Percentiles rank a stretch among this genome's conserved stretches.
These are phyloP conservation scores for Xylocampa areola DNA, from an alignment of 2,888 invertebrate species.

Conservation along the genomic window DNA sequence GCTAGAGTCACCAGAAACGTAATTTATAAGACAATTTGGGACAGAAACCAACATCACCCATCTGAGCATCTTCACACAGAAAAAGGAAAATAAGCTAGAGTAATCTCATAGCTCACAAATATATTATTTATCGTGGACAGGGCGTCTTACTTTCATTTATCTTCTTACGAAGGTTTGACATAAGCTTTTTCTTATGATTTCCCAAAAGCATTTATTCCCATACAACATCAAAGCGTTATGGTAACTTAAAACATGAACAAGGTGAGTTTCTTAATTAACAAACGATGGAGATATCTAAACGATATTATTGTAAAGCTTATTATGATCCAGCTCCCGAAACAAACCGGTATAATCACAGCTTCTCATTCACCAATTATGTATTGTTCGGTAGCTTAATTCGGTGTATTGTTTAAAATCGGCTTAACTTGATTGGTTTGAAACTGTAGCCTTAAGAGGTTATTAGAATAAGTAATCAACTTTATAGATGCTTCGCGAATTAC, in stretches of 20 bases:
- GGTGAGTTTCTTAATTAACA: constrained; percentile 52
- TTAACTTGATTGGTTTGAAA: constrained; percentile 54
- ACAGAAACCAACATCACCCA: constrained; percentile 41
- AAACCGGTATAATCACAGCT: constrained; percentile 51
- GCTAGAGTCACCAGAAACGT: constrained; percentile 40
- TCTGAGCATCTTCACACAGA: constrained; percentile 32
- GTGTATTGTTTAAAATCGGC: constrained; percentile 49
- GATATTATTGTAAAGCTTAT: constrained; percentile 53
- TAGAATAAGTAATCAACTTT: constrained; percentile 24
- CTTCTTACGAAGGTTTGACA: constrained; percentile 16
- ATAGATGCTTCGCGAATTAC: not conserved
- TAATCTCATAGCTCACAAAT: constrained; percentile 51
- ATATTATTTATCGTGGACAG: constrained; percentile 47
- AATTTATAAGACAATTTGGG: constrained; percentile 54
- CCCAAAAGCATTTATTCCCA: constrained; percentile 13
- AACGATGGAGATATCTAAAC: constrained; percentile 44
- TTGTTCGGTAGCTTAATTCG: constrained; percentile 49
- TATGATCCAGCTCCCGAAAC: constrained; percentile 56
- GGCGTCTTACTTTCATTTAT: constrained; percentile 32
- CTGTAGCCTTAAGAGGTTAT: constrained; percentile 31
- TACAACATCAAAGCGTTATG: constrained; percentile 21
- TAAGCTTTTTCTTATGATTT: constrained; percentile 26
- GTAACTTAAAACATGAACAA: constrained; percentile 19
- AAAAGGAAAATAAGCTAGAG: constrained; percentile 43
- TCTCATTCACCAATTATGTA: constrained; percentile 50